Base-by-base conservation (phyloP, 1,140 invertebrate species). In the Trichonephila inaurata region DNA sequence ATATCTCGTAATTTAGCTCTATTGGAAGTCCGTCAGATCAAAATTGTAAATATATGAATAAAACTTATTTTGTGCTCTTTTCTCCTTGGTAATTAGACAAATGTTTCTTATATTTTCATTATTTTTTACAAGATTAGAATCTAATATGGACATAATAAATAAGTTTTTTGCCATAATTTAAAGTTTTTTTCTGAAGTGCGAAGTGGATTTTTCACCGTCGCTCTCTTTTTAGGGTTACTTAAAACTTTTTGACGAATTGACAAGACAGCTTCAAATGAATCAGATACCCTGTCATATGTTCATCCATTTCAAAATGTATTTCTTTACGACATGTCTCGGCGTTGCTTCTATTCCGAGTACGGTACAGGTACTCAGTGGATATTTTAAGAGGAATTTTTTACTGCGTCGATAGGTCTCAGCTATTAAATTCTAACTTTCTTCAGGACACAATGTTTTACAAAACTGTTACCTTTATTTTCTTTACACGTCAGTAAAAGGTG, bases 341-440 rank as follows among this genome's bases (percentile, higher is more conserved):
- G 72, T 77, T 83, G 82, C 44, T 83, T 51, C 51, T 83, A 83
- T 83, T 83, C 82, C 51, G 3, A 28, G 82, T 83, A 58, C 19
- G n/a, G 82, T 83, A 60, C 82, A 83, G 82, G 82, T 60, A 44
- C 82, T 51, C 51, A 10, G 40, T 8, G 21, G 82, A 83, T 83
- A 83, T 83, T 83, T 83, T 83, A 58, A 21, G 82, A 21, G 28
- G 77, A 44, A 82, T 44, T 28, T 40, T 40, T 82, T 82, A 83
- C 51, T 60, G 51, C 82, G 51, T 44, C 82, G 24, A 60, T 60
- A 60, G 21, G 40, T 83, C 82, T 83, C 21, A 7, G 44, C 51
- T 60, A 83, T 60, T 83, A 60, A 83, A 58, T 51, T 51, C 82
- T 24, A 6, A 19, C 82, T 51, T 16, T 83, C 51, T 28, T 24